Conservation (phyloP, 2,113 vertebrate species). For the Mixornis gularis region DNA sequence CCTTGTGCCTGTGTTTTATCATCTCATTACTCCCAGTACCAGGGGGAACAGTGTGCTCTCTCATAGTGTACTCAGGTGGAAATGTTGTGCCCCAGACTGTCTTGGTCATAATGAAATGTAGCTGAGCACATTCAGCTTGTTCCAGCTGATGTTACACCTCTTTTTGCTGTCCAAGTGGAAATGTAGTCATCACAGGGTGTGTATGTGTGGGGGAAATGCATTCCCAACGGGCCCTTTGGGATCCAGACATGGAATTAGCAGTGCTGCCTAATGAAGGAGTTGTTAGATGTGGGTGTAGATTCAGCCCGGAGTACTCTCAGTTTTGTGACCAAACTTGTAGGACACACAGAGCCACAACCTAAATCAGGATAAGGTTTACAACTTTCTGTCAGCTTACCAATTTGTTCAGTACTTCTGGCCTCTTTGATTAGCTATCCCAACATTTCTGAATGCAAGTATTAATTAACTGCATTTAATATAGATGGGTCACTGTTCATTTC, state of each 20-base stretch:
- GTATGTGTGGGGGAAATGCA: background rate
- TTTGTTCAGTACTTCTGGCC: background rate
- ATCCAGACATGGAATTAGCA: background rate
- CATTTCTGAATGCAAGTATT: background rate
- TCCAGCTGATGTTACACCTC: background rate
- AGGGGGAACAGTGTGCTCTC: constrained; percentile 17
- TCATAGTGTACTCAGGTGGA: background rate
- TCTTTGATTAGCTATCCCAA: background rate
- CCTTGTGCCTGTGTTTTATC: constrained; percentile 30
- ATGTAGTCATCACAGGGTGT: constrained; percentile 22
- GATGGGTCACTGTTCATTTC: background rate
- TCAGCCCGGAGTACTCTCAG: background rate
- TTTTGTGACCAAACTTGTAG: background rate
- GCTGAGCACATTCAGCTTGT: background rate
- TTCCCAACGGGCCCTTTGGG: background rate
- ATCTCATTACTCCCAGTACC: background rate
- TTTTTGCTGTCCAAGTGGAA: constrained; percentile 13
- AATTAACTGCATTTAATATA: background rate
- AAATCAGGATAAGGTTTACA: background rate
- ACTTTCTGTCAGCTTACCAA: background rate
- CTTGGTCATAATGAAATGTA: background rate
- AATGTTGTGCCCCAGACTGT: background rate
- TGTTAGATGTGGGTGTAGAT: background rate
- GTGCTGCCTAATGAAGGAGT: background rate
- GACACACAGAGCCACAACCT: background rate